A percentile compares a stretch with the other conserved stretches of the same genome.
phyloP scores from a whole-genome alignment of 2,888 invertebrate species.

The Drosophila falleni region DNA sequence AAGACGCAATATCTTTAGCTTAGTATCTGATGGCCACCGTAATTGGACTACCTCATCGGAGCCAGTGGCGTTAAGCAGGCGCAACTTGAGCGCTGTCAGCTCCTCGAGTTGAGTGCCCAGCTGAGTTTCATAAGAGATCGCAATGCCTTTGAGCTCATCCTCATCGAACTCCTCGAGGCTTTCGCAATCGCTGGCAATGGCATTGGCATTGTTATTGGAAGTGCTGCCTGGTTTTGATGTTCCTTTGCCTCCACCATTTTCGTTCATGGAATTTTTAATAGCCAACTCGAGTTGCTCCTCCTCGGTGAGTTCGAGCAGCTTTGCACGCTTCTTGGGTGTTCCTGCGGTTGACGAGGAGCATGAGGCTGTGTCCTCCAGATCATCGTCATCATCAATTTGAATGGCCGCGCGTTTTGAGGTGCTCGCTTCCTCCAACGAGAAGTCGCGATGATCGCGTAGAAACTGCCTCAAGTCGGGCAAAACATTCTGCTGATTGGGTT shows the following conservation, averaged over 20 bases:
- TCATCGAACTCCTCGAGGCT: conserved; percentile 78
- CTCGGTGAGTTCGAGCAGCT: conserved; percentile 82
- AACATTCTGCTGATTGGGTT: conserved; percentile 78
- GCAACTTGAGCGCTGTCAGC: conserved; percentile 81
- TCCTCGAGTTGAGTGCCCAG: conserved; percentile 72
- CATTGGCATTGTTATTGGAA: conserved; percentile 45
- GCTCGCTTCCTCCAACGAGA: conserved; percentile 72
- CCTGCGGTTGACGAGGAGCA: conserved; percentile 49
- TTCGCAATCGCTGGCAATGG: conserved; percentile 67
- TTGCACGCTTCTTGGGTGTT: conserved; percentile 72
- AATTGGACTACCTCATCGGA: conserved; percentile 82
- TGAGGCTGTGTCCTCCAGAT: conserved; percentile 51
- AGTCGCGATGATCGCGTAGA: conserved; percentile 76
- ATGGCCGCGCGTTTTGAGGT: conserved; percentile 72
- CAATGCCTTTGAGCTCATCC: conserved; percentile 64
- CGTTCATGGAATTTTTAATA: conserved; percentile 85
- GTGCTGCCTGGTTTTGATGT: conserved; percentile 39
- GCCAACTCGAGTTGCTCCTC: conserved; percentile 84
- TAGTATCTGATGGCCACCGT: conserved; percentile 85
- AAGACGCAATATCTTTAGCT: conserved; percentile 78
- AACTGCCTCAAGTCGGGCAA: conserved; percentile 72
- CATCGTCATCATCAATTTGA: conserved; percentile 61
- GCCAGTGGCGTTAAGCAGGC: conserved; percentile 77
- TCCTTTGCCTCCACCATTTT: conserved; percentile 69
- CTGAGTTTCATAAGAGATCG: conserved; percentile 73